These are phyloP conservation scores for Aphelenchoides besseyi DNA, from an alignment of 1,140 invertebrate species.

Conservation along the genomic window DNA sequence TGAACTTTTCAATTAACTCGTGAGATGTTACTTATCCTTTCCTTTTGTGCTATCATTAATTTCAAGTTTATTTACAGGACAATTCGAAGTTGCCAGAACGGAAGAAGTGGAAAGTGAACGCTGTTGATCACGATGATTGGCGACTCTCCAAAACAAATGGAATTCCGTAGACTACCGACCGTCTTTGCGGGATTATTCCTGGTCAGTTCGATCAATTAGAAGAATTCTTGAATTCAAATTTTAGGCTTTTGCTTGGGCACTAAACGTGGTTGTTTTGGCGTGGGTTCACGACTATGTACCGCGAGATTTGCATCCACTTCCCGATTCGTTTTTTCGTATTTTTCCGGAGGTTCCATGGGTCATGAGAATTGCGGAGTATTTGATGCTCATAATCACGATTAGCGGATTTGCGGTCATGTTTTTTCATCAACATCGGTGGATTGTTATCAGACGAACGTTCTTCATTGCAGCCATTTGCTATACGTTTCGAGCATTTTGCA, in stretches of 20 bases:
- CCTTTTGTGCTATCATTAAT: too few relatives aligned
- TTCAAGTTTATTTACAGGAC: too few relatives aligned
- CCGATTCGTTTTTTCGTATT: conserved; percentile 30
- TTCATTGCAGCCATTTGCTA: conserved; percentile 29
- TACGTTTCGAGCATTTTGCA: conserved; percentile 32
- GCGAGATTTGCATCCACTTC: conserved; percentile 21
- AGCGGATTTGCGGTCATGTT: conserved; percentile 26
- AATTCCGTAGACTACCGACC: neutral
- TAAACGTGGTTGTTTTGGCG: conserved; percentile 37
- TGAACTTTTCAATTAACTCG: too few relatives aligned
- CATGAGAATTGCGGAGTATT: conserved; percentile 33
- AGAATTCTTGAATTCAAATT: too few relatives aligned
- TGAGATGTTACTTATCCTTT: too few relatives aligned
- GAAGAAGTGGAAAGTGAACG: too few relatives aligned
- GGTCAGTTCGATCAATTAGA: too few relatives aligned
- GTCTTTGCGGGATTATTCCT: neutral
- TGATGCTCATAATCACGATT: conserved; percentile 30
- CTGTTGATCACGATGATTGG: neutral
- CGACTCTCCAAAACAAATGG: neutral
- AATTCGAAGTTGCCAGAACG: too few relatives aligned
- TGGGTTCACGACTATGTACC: conserved; percentile 36
- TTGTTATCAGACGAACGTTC: conserved; percentile 30
- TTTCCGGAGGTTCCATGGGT: conserved; percentile 32
- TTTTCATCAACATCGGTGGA: conserved; percentile 39
- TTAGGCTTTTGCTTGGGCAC: conserved; percentile 29